phyloP scores from a whole-genome alignment of 2,113 vertebrate genomes.

The Cavia porcellus region DNA sequence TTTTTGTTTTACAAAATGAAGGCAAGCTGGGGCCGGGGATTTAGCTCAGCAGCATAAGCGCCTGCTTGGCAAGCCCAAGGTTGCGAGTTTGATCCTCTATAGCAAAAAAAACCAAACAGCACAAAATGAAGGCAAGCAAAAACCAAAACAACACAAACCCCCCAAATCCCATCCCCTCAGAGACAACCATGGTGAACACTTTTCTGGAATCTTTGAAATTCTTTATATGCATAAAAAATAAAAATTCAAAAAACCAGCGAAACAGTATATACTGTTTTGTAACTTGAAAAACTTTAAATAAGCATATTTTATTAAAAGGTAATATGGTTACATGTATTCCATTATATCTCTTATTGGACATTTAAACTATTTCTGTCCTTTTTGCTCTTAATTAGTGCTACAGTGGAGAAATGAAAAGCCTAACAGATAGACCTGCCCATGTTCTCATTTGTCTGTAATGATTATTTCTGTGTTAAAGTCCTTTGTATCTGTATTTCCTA shows the following conservation, averaged over 20 bases:
- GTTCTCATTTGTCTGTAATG: not conserved
- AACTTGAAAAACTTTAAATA: not conserved
- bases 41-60: too few relatives aligned
- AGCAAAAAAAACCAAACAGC: not conserved
- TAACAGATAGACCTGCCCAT: not conserved
- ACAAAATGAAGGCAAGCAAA: slow-evolving; percentile 24
- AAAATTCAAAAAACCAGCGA: not conserved
- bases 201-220: not conserved
- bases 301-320: not conserved
- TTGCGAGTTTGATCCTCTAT: too few relatives aligned
- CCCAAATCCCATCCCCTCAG: not conserved
- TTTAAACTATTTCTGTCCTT: not conserved
- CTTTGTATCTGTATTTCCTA: not conserved
- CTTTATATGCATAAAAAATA: not conserved
- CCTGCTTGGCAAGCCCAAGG: too few relatives aligned
- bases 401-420: not conserved
- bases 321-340: not conserved
- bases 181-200: not conserved
- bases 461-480: slow-evolving; percentile 23
- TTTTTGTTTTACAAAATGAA: slow-evolving; percentile 51
- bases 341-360: not conserved
- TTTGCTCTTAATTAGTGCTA: slow-evolving; percentile 49
- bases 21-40: not conserved
- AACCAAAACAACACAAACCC: not conserved
- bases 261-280: not conserved